Base-by-base conservation (phyloP, 2,888 invertebrate species). In the Cryptus viduatorius region DNA sequence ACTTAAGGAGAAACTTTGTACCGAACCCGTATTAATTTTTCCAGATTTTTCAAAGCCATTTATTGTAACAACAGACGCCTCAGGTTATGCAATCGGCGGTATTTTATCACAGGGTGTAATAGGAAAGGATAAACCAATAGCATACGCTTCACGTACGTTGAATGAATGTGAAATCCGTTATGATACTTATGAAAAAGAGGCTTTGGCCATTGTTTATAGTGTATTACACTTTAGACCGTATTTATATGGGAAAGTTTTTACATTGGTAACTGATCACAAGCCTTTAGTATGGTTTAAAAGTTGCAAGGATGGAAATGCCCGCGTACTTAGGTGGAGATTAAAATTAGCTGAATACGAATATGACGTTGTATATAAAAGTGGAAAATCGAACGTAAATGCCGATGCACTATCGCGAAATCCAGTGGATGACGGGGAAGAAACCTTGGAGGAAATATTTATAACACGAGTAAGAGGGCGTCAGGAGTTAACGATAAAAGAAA, bases 241-340 rank as follows among this genome's bases (percentile, higher is more conserved):
- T 24, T 24, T 24, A 24, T 24, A 24, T 24, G 24, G 24, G 24
- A 24, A 24, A 24, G 24, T 24, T 24, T 24, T 24, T 24, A 24
- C 24, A 1, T 87, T 92, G n/a, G 82, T 90, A 1, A 92, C 91
- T 0, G 92, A 93, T 79, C 91, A 93, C 81, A 88, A 87, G 76
- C 91, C 91, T 24, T 24, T 24, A 3, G 1, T 24, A 24, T 24
- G 24, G 24, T 24, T 24, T 24, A 24, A 24, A 2, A 24, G 24
- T 24, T 24, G 24, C 24, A 24, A 24, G 3, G 24, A 24, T 1
- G 24, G 24, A 24, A 24, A 85, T 12, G 86, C 88, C 0, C 86
- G 89, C 67, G 67, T 93, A 3, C 77, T 89, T 0, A 65, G 90
- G 29, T 92, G 92, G 92, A 73, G 89, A 50, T 71, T 91, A 10